Evolutionary conservation across 2,888 invertebrate species (phyloP).

Genomic region (Seladonia tumulorum): DNA sequence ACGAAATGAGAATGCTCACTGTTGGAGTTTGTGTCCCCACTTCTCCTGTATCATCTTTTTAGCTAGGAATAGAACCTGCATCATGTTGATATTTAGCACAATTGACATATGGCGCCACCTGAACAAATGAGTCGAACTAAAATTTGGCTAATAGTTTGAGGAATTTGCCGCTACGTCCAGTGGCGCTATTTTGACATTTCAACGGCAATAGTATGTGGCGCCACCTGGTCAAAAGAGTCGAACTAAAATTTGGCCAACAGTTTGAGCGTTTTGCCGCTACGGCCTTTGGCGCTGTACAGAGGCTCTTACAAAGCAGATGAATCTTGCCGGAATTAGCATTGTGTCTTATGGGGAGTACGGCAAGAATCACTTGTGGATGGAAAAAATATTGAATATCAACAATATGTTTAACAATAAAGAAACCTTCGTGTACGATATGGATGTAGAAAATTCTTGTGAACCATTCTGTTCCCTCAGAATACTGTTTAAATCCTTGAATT

Average conservation of each 20-base stretch:
- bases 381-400: neutral
- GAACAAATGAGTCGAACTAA: neutral
- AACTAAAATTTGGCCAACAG: neutral
- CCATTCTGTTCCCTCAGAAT: no score
- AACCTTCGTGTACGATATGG: neutral
- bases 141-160: neutral
- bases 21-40: no score
- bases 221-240: neutral
- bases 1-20: no score
- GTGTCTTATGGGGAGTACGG: neutral
- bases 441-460: neutral
- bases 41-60: no score
- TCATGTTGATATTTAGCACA: no score
- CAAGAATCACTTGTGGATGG: neutral
- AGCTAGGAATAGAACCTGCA: no score
- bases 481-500: neutral
- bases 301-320: neutral
- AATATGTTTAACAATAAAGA: neutral
- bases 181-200: no score
- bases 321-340: neutral
- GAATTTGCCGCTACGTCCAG: neutral
- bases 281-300: neutral
- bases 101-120: neutral
- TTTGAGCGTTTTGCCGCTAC: neutral
- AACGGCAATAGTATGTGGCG: no score